Base-by-base conservation (phyloP, 2,888 invertebrate genomes). In the Altica lythri region DNA sequence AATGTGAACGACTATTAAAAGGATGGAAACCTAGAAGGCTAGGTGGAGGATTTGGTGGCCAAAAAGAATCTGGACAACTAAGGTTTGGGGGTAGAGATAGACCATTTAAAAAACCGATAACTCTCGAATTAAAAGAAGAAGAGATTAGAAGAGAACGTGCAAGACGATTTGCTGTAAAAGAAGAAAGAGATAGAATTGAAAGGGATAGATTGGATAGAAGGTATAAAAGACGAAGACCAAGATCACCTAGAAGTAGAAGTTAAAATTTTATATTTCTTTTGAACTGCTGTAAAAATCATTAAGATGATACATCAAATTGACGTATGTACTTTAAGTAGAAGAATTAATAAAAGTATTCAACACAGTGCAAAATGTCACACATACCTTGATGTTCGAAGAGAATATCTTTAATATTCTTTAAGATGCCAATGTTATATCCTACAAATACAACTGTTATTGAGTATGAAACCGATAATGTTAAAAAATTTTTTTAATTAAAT, bases 11-110 rank as follows among this genome's bases (percentile, higher is more conserved):
- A 54, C 69, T 75, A 5, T 71, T 91, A 67, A 79, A 80, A 52
- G 91, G 91, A 1, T 94, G 94, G 94, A 84, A 86, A 69, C 94
- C 94, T 2, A 80, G 94, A 59, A 77, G 94, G 59, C 77, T 93
- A 4, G 94, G 94, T 2, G 94, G 94, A 10, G 94, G 94, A 9
- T 88, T 92, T 70, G 92, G 92, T 2, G 94, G 94, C 0, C 83
- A 81, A 61, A 92, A 89, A 68, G 90, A 91, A 73, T 89, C 93
- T 0, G 94, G 94, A 0, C 94, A 95, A 71, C 78, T 94, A 32
- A 76, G 94, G 55, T 95, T 94, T 78, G 94, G 94, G 1, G 88
- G 94, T 37, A 81, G 83, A 64, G 88, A 88, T 48, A 78, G 90
- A 64, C 91, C 90, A 0, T 93, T 90, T 70, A 84, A 79, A 63